Evolutionary conservation across 1,140 invertebrate species (phyloP), one percentile per base, ranked within the genome.

Genomic region (Augochlora pura): DNA sequence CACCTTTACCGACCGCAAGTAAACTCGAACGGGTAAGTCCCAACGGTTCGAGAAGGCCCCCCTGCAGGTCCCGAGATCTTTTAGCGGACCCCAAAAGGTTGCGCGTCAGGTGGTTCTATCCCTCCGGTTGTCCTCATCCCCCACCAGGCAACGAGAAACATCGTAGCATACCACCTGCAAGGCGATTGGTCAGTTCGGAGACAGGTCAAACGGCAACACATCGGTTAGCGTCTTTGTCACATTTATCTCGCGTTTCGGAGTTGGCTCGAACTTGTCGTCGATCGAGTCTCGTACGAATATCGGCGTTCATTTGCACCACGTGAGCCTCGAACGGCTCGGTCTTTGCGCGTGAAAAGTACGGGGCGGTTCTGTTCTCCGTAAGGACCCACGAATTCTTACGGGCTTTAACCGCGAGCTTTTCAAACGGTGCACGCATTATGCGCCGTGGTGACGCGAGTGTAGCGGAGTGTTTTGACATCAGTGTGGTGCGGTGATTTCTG

Each of bases 181-280:
- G 18, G 64, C 87, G 77, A 92, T 92, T 92, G 91, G 91, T 86
- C 88, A 88, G 86, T 88, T 89, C 71, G 65, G 81, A 88, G 90
- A 88, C 91, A 91, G 91, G 91, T 92, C 91, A 91, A 92, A 88
- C 90, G 88, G 86, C 86, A 86, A 66, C 64, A 81, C 82, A 70
- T 90, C 89, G 88, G 86, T 88, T 88, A 84, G 81, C 85, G 85
- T 87, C 82, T 68, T 66, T 86, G 81, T 86, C 87, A 87, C 85
- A 84, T 84, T 87, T 84, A 71, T 67, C 84, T 66, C 42, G 60
- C 65, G 78, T 79, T 81, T 83, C 65, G 66, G 42, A 68, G 54
- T 49, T 42, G 9, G 63, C 16, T 66, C 12, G n/a, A 67, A 65
- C 14, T 52, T 14, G 32, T 65, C 25, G 60, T 38, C 39, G 52